Conservation (phyloP, 1,140 invertebrate genomes). For the Eufriesea mexicana region DNA sequence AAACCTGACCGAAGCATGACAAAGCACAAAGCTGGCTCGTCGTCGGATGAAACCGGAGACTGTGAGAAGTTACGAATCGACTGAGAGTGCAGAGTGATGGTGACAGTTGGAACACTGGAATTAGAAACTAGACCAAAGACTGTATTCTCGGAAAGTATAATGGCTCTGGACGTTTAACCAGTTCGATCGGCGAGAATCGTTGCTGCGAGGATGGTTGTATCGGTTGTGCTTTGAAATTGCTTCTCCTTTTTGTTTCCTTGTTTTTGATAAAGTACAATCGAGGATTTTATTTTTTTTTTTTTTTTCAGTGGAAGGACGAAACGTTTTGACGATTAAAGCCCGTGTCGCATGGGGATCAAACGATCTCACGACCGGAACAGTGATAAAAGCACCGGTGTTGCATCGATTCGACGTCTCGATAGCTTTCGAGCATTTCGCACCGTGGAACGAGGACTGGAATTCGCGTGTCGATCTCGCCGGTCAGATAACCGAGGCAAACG, state of each 20-base stretch:
- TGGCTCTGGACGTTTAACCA: background rate
- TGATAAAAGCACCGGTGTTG: conserved; percentile 1
- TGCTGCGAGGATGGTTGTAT: too few species aligned
- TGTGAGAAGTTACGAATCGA: background rate
- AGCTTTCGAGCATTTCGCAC: conserved; percentile 2
- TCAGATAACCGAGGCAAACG: conserved; percentile 3
- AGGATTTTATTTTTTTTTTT: background rate
- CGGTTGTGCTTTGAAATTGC: background rate
- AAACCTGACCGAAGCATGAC: background rate
- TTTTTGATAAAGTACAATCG: background rate
- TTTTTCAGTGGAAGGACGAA: background rate
- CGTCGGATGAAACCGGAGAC: background rate
- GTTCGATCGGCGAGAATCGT: background rate
- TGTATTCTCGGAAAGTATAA: background rate
- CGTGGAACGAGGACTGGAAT: background rate
- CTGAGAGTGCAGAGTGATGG: background rate
- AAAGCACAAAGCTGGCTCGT: background rate
- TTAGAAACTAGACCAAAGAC: background rate
- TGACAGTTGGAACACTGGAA: background rate
- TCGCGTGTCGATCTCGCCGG: conserved; percentile 7
- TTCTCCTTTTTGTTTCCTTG: too few species aligned
- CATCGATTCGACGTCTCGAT: conserved; percentile 21
- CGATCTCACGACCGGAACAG: background rate
- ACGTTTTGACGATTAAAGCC: conserved; percentile 1
- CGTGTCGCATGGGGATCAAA: background rate